These are phyloP conservation scores for Champsocephalus esox DNA, from an alignment of 2,797 vertebrate genomes.

Conservation along the genomic window DNA sequence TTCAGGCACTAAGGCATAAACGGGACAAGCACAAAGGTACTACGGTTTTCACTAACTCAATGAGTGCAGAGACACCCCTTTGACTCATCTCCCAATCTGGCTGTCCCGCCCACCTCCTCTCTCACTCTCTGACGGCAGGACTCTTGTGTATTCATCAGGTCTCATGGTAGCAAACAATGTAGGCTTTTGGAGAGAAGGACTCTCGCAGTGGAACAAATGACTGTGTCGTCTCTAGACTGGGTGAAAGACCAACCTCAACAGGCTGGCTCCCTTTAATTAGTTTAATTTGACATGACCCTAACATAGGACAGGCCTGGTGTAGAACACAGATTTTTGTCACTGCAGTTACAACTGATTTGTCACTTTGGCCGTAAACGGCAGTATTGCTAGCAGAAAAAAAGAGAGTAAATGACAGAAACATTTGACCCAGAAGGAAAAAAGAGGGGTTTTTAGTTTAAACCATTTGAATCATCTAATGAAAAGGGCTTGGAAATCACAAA, in stretches of 20 bases:
- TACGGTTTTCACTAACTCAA: slow-evolving; percentile 92
- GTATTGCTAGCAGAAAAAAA: slow-evolving; percentile 36
- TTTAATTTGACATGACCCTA: background rate
- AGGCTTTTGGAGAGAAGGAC: slow-evolving; percentile 56
- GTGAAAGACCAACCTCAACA: slow-evolving; percentile 17
- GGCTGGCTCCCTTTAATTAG: slow-evolving; percentile 14
- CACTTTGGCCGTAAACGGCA: slow-evolving; percentile 15
- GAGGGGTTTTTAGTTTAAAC: background rate
- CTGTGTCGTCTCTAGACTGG: slow-evolving; percentile 27
- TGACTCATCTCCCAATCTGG: slow-evolving; percentile 80
- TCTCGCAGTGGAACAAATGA: slow-evolving; percentile 37
- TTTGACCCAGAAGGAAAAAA: slow-evolving; percentile 7
- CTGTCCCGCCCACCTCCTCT: slow-evolving; percentile 81
- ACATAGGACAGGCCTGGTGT: background rate
- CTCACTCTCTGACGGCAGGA: slow-evolving; percentile 77
- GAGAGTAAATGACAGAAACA: slow-evolving; percentile 22
- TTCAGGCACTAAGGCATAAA: slow-evolving; percentile 99
- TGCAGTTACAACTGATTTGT: slow-evolving; percentile 44
- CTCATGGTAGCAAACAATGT: slow-evolving; percentile 51
- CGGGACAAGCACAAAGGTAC: slow-evolving; percentile 99
- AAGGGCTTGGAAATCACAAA: background rate
- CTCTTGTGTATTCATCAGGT: slow-evolving; percentile 59
- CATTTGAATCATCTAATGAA: background rate
- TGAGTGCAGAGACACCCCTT: slow-evolving; percentile 85
- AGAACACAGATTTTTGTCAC: slow-evolving; percentile 22